These are phyloP conservation scores for Diachasmimorpha longicaudata DNA, from an alignment of 1,140 invertebrate species.

Conservation along the genomic window DNA sequence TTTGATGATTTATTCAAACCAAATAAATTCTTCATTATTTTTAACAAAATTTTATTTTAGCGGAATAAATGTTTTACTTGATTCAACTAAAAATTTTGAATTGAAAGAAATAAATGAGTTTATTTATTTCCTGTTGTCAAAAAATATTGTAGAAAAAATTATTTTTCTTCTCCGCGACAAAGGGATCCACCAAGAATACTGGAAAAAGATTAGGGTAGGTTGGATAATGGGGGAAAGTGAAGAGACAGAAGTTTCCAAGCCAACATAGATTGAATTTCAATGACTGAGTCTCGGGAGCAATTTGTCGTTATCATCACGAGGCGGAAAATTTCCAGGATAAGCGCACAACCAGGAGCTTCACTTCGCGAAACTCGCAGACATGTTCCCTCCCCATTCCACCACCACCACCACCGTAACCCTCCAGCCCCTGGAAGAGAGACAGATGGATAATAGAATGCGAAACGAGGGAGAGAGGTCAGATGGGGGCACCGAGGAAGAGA, in stretches of 20 bases:
- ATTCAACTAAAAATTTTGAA: too few relatives aligned
- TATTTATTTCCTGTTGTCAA: too few relatives aligned
- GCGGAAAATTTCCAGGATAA: conserved; percentile 24
- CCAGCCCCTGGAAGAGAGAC: not conserved
- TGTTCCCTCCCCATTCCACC: conserved; percentile 28
- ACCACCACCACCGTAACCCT: not conserved
- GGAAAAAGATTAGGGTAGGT: not conserved
- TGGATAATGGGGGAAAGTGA: not conserved
- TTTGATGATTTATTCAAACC: too few relatives aligned
- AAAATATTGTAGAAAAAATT: not conserved
- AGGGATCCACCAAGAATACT: not conserved
- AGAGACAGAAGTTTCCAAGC: not conserved
- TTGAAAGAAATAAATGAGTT: too few relatives aligned
- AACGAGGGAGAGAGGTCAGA: not conserved
- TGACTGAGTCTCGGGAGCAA: conserved; percentile 13
- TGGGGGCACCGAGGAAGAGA: conserved; percentile 22
- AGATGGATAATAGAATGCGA: not conserved
- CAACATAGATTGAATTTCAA: conserved; percentile 25
- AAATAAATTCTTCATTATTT: too few relatives aligned
- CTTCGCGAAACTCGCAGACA: conserved; percentile 29
- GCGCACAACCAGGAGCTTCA: not conserved
- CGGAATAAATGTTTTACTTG: too few relatives aligned
- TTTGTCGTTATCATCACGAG: conserved; percentile 27
- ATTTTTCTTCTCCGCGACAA: not conserved
- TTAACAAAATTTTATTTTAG: too few relatives aligned